phyloP scores from a whole-genome alignment of 2,888 invertebrate species.

The Agelastica alni region DNA sequence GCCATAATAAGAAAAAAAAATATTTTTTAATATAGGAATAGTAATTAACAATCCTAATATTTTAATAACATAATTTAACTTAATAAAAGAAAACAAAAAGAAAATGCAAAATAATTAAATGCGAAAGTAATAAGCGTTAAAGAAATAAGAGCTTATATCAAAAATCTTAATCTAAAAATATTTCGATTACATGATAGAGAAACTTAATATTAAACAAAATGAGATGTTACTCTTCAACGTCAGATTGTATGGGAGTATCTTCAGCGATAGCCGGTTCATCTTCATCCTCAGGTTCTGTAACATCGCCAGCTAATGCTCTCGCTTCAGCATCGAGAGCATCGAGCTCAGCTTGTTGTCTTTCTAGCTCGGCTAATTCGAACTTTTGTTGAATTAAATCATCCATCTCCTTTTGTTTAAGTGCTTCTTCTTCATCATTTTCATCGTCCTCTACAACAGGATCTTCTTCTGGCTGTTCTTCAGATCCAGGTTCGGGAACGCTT shows the following conservation, averaged over 20 bases:
- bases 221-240: slow-evolving; percentile 33
- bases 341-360: slow-evolving; percentile 42
- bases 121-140: slow-evolving; percentile 27
- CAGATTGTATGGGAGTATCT: slow-evolving; percentile 41
- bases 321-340: slow-evolving; percentile 42
- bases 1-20: too few species aligned
- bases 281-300: slow-evolving; percentile 30
- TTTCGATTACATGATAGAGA: slow-evolving; percentile 1
- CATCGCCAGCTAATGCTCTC: slow-evolving; percentile 28
- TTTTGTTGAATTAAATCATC: slow-evolving; percentile 33
- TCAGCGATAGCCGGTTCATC: slow-evolving; percentile 45
- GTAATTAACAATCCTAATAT: too few species aligned
- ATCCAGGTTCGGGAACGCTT: too few species aligned
- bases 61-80: background rate
- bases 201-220: background rate
- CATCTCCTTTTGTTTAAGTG: slow-evolving; percentile 32
- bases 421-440: slow-evolving; percentile 33
- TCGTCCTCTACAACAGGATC: slow-evolving; percentile 31
- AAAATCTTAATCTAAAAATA: slow-evolving; percentile 21
- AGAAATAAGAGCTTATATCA: slow-evolving; percentile 12
- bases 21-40: too few species aligned
- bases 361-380: slow-evolving; percentile 39
- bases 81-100: slow-evolving; percentile 12
- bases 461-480: slow-evolving; percentile 58
- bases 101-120: slow-evolving; percentile 36